A percentile compares a stretch with the other conserved stretches of the same genome.
phyloP scores from a whole-genome alignment of 2,113 vertebrate genomes.

The Rhadina sibilatrix region DNA sequence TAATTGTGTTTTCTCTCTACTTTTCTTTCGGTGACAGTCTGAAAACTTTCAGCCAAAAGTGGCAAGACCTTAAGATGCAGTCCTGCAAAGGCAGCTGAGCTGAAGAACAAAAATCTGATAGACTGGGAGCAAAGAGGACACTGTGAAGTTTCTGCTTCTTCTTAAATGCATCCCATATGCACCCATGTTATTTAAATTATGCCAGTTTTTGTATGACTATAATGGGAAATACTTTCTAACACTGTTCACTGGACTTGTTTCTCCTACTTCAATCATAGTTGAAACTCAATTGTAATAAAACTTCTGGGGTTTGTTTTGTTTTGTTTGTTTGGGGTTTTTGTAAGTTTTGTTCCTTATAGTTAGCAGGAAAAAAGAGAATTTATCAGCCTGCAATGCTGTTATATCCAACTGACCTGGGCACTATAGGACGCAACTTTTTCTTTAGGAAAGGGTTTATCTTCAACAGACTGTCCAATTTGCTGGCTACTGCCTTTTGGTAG shows the following conservation, averaged over 20 bases:
- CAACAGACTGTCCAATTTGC: not conserved
- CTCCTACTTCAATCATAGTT: not conserved
- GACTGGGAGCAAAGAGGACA: not conserved
- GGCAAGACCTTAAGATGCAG: not conserved
- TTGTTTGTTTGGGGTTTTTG: not conserved
- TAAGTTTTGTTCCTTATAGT: constrained; percentile 38
- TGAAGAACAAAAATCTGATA: not conserved
- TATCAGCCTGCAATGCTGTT: constrained; percentile 48
- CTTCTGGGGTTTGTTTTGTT: not conserved
- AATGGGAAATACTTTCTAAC: constrained; percentile 34
- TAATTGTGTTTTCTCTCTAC: not conserved
- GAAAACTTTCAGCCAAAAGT: not conserved
- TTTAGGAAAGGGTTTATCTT: constrained; percentile 53
- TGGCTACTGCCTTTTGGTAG: not conserved
- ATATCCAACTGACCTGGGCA: constrained; percentile 33
- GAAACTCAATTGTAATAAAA: not conserved
- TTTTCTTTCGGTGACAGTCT: not conserved
- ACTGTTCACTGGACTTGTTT: not conserved
- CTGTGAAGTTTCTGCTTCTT: not conserved
- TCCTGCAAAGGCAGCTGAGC: not conserved
- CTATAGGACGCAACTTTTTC: constrained; percentile 36
- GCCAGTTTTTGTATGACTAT: constrained; percentile 2
- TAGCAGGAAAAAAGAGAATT: constrained; percentile 52
- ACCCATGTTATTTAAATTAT: constrained; percentile 50
- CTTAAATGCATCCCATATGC: not conserved